Conservation (phyloP, 2,113 vertebrate species). For the Grus americana region DNA sequence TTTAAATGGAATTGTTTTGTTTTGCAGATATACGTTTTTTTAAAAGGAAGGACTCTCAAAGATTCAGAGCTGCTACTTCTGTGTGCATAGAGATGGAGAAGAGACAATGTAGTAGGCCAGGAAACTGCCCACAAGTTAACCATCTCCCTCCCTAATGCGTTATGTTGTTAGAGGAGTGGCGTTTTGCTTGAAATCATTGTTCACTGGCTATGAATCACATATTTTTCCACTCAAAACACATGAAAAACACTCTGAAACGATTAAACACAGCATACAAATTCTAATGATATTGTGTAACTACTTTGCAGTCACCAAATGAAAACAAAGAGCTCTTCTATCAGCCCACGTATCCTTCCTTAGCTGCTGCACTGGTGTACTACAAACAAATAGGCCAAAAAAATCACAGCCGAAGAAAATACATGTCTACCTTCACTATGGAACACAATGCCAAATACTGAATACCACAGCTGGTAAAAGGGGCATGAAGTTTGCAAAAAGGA, state of each 20-base stretch:
- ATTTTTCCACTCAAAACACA: slow-evolving; percentile 23
- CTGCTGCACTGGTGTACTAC: background rate
- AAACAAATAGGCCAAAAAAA: background rate
- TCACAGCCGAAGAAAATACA: background rate
- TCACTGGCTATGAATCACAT: background rate
- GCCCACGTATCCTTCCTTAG: background rate
- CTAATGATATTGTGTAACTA: slow-evolving; percentile 2
- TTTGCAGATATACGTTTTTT: background rate
- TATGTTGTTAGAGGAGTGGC: background rate
- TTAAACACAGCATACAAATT: background rate
- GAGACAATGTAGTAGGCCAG: background rate
- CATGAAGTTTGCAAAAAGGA: background rate
- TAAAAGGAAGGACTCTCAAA: background rate
- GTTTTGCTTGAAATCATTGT: background rate
- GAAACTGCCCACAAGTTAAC: background rate
- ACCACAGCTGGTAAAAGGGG: background rate
- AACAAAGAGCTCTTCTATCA: slow-evolving; percentile 32
- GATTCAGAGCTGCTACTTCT: background rate
- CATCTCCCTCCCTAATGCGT: background rate
- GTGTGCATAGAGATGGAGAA: background rate
- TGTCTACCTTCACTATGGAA: background rate
- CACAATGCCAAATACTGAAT: background rate
- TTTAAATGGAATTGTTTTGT: background rate
- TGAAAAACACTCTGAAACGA: background rate
- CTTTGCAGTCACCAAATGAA: background rate